Conservation (phyloP, 2,888 invertebrate species). For the Resseliella maxima region DNA sequence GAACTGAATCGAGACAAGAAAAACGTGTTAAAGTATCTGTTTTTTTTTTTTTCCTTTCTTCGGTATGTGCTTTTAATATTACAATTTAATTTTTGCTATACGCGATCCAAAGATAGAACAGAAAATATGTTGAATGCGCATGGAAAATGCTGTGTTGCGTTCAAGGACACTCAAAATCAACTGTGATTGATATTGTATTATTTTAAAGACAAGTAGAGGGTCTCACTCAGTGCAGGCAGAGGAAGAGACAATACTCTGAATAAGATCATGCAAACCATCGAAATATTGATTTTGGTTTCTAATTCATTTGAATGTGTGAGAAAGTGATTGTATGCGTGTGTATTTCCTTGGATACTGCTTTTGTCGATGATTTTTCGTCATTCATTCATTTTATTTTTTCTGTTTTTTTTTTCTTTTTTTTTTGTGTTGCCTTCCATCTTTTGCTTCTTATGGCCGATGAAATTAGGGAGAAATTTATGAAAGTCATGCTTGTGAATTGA, state of each 20-base stretch:
- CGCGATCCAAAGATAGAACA: neutral
- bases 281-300: neutral
- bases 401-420: too few relatives aligned
- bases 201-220: neutral
- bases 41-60: neutral
- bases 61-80: neutral
- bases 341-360: neutral
- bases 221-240: too few relatives aligned
- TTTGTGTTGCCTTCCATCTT: too few relatives aligned
- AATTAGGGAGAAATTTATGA: too few relatives aligned
- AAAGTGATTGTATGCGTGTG: too few relatives aligned
- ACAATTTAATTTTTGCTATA: neutral
- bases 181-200: neutral
- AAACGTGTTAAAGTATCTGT: constrained; percentile 32
- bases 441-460: too few relatives aligned
- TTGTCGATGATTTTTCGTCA: neutral
- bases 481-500: too few relatives aligned
- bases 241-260: too few relatives aligned
- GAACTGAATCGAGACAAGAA: constrained; percentile 8
- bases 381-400: neutral
- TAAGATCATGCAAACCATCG: neutral
- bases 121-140: neutral
- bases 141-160: neutral
- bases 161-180: constrained; percentile 1
- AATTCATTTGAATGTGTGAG: neutral